Percentiles rank a stretch among this genome's conserved stretches.
Conservation (phyloP, 2,888 invertebrate genomes). For the Hirtodrosophila histrioides region DNA sequence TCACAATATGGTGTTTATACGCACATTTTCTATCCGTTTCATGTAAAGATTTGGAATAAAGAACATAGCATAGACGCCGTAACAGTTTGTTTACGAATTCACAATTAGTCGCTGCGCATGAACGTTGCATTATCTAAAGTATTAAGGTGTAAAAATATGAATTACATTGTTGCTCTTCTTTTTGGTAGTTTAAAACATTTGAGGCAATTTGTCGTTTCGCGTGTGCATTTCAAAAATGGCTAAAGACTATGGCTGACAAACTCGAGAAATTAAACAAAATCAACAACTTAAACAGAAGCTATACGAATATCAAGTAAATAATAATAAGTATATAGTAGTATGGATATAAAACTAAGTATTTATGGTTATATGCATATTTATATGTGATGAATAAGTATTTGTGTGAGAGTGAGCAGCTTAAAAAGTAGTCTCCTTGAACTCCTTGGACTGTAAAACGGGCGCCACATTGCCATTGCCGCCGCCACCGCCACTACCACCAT, state of each 20-base stretch:
- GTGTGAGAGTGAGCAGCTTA: slow-evolving; percentile 52
- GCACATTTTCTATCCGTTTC: too few relatives aligned
- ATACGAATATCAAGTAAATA: slow-evolving; percentile 43
- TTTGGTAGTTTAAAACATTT: slow-evolving; percentile 75
- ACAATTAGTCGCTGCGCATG: slow-evolving; percentile 3
- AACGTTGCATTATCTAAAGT: slow-evolving; percentile 18
- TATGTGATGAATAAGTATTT: slow-evolving; percentile 3
- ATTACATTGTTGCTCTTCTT: slow-evolving; percentile 48
- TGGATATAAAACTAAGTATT: slow-evolving; percentile 26
- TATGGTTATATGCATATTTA: slow-evolving; percentile 34
- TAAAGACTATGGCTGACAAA: slow-evolving; percentile 65
- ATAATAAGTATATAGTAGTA: slow-evolving; percentile 28
- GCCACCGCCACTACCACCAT: slow-evolving; percentile 36
- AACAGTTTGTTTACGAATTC: background rate
- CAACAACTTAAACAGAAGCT: slow-evolving; percentile 60
- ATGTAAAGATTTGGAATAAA: too few relatives aligned
- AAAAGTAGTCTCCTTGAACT: slow-evolving; percentile 84
- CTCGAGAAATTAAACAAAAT: slow-evolving; percentile 24
- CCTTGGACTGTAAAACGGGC: slow-evolving; percentile 80
- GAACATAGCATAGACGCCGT: background rate
- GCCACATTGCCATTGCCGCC: slow-evolving; percentile 49
- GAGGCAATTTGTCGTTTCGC: slow-evolving; percentile 70
- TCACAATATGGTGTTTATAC: too few relatives aligned
- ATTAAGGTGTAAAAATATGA: slow-evolving; percentile 72
- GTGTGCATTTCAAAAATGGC: slow-evolving; percentile 66